Evolutionary conservation across 2,113 vertebrate species (phyloP).

Genomic region (Phycodurus eques): DNA sequence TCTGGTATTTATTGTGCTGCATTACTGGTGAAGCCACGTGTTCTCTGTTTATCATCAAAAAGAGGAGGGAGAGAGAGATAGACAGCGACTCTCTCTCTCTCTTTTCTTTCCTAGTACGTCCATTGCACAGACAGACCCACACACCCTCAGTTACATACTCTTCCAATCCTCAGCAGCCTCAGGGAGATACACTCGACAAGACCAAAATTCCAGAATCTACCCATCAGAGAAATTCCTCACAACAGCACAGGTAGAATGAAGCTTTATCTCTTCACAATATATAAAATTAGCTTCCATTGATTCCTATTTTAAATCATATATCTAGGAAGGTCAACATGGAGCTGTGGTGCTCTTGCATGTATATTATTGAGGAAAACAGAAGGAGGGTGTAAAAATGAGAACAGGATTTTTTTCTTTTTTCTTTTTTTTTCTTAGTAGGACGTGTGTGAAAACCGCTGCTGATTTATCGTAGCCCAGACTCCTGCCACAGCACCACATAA

Average conservation of each 20-base stretch:
- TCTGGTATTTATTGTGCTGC: conserved; percentile 52
- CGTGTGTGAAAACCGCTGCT: conserved; percentile 38
- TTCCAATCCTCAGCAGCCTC: conserved; percentile 34
- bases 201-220: conserved; percentile 6
- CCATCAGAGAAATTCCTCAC: conserved; percentile 8
- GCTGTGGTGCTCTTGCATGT: not conserved
- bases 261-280: not conserved
- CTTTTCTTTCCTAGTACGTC: conserved; percentile 31
- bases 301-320: conserved; percentile 2
- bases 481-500: not conserved
- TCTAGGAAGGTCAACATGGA: not conserved
- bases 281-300: not conserved
- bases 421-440: conserved; percentile 13
- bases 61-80: conserved; percentile 44
- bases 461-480: conserved; percentile 37
- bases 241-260: conserved; percentile 52
- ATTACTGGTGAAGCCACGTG: conserved; percentile 73
- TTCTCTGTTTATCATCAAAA: conserved; percentile 75
- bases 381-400: conserved; percentile 35
- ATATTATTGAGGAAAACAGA: conserved; percentile 10
- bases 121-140: conserved; percentile 31
- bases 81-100: conserved; percentile 16
- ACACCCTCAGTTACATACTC: conserved; percentile 13
- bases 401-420: not conserved
- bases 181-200: conserved; percentile 21